These are phyloP conservation scores for Cettia cetti DNA, from an alignment of 2,113 vertebrate genomes.

Conservation along the genomic window DNA sequence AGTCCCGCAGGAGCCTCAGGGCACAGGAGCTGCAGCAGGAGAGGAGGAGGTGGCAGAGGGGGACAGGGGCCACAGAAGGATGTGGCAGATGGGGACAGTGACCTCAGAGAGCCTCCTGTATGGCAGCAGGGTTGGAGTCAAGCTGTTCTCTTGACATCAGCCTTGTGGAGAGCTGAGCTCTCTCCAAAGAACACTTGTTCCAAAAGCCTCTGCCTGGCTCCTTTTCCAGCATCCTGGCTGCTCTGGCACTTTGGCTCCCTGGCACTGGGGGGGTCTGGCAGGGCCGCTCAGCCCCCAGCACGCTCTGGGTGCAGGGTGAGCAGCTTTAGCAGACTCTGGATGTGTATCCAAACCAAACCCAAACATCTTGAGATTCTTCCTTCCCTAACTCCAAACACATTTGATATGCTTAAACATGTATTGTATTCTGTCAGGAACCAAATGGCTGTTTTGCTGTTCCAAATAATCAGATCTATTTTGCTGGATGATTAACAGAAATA, in stretches of 20 bases:
- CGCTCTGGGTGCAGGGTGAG: background rate
- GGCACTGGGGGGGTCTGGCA: background rate
- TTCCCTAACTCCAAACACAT: constrained; percentile 60
- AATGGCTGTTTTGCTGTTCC: constrained; percentile 30
- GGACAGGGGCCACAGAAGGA: no score
- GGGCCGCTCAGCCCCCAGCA: background rate
- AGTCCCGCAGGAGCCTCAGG: background rate
- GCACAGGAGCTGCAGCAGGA: background rate
- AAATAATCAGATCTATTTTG: constrained; percentile 31
- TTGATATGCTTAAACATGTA: constrained; percentile 19
- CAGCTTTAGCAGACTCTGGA: background rate
- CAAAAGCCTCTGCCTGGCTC: background rate
- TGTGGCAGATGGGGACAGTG: background rate
- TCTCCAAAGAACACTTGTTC: background rate
- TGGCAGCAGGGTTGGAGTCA: accelerated
- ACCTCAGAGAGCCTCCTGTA: background rate
- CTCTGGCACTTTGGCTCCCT: background rate
- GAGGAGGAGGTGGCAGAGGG: background rate
- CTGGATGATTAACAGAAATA: constrained; percentile 31
- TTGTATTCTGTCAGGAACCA: constrained; percentile 41
- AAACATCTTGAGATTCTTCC: constrained; percentile 48
- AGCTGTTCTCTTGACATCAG: no score
- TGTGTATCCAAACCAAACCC: constrained; percentile 31
- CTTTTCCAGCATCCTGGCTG: background rate
- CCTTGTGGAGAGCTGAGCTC: background rate